Percentiles rank a stretch among this genome's conserved stretches.
Conservation (phyloP, 2,888 invertebrate genomes). For the Nemotelus pantherinus region DNA sequence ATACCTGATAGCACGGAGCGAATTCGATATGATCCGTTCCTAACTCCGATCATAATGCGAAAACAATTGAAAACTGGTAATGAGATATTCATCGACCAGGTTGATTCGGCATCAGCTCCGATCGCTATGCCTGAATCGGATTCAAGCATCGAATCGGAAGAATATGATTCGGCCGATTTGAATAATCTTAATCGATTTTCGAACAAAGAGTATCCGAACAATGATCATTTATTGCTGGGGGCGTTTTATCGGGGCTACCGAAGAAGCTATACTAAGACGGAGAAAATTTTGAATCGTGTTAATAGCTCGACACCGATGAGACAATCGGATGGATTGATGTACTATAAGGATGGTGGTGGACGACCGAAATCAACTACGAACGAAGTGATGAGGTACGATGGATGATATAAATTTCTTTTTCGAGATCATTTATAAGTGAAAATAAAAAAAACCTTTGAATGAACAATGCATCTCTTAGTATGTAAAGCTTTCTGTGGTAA, state of each 20-base stretch:
- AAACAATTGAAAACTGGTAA: slow-evolving; percentile 54
- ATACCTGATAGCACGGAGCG: slow-evolving; percentile 64
- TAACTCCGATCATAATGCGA: slow-evolving; percentile 62
- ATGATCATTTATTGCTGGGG: slow-evolving; percentile 31
- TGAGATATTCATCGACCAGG: slow-evolving; percentile 32
- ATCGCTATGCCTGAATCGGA: slow-evolving; percentile 42
- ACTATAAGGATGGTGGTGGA: slow-evolving; percentile 53
- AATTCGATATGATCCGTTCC: slow-evolving; percentile 61
- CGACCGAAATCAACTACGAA: slow-evolving; percentile 47
- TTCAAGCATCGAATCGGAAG: slow-evolving; percentile 39
- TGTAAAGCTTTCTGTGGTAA: neutral
- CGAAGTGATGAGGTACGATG: slow-evolving; percentile 53
- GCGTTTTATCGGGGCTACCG: slow-evolving; percentile 63
- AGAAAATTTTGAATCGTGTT: slow-evolving; percentile 13
- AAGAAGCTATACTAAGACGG: slow-evolving; percentile 56
- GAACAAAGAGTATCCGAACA: slow-evolving; percentile 21
- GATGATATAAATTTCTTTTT: neutral
- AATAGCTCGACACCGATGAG: slow-evolving; percentile 60
- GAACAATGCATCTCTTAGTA: slow-evolving; percentile 21
- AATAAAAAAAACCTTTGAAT: slow-evolving; percentile 43
- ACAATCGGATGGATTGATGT: slow-evolving; percentile 57
- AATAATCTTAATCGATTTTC: slow-evolving; percentile 17
- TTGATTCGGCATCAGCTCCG: slow-evolving; percentile 19
- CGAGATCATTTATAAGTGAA: neutral
- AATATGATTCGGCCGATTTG: slow-evolving; percentile 34